Evolutionary conservation across 2,888 invertebrate species (phyloP), one percentile per base, ranked within the genome.

Genomic region (Athalia circularis): DNA sequence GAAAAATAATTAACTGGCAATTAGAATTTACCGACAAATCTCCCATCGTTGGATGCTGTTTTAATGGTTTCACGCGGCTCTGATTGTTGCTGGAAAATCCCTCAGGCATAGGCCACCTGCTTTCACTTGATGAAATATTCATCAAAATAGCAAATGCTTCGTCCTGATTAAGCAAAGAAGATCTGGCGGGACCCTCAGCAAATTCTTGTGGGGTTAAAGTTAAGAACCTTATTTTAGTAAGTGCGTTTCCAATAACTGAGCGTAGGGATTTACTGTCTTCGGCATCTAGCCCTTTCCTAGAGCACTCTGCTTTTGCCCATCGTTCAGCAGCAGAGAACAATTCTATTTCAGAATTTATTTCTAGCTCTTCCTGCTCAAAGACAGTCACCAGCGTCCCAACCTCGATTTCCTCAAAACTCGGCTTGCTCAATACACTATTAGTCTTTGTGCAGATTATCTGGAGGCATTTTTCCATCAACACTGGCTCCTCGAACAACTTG

Each of bases 101-200:
- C 29, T 92, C 92, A 0, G 96, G 96, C 94, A 96, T 94, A 3
- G 94, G 91, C 79, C 93, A 93, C 74, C 94, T 94, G 8, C 93
- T 92, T n/a, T 92, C 91, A 70, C 92, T 93, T 29, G 95, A 95
- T 29, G 96, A 94, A 80, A 96, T 95, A 88, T 96, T 96, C 93
- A 96, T 96, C 1, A 97, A 91, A 78, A 97, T 94, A 0, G 95
- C 94, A 86, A 96, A 94, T 11, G 96, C 94, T 87, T 97, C 96
- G 1, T 95, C 92, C 88, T 96, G 94, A 0, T 94, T 92, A 47
- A 97, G 91, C 7, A 96, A 90, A n/a, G 92, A 91, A 11, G 96
- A 96, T 72, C 94, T 92, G 0, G 95, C 96, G 0, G 96, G 96
- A 0, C 96, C 95, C 85, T 95, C 95, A 0, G 96, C 96, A 88